These are phyloP conservation scores for Trematocara stigmaticum DNA, from an alignment of 2,113 vertebrate genomes.

Conservation along the genomic window DNA sequence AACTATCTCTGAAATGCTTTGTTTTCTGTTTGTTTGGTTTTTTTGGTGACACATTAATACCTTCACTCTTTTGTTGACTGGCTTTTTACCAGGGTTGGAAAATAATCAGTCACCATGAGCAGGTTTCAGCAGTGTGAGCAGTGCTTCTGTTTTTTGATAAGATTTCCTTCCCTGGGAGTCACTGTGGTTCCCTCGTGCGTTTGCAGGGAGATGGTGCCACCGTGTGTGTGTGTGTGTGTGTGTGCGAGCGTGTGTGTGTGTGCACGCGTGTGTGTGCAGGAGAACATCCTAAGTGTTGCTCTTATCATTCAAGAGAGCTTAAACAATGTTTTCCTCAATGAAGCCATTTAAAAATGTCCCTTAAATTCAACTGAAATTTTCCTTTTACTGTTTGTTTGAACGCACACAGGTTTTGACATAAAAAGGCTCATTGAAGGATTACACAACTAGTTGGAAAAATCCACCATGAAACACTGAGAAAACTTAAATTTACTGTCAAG, in stretches of 20 bases:
- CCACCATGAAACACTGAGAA: background rate
- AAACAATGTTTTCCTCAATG: slow-evolving; percentile 25
- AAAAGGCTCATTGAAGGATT: slow-evolving; percentile 18
- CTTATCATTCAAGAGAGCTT: background rate
- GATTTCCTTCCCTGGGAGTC: slow-evolving; percentile 14
- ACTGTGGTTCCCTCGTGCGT: background rate
- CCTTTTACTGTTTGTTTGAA: background rate
- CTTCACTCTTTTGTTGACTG: background rate
- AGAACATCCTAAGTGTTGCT: background rate
- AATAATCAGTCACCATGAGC: background rate
- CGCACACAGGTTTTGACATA: background rate
- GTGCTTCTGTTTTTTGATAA: background rate
- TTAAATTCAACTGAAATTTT: background rate
- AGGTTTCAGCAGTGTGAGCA: background rate
- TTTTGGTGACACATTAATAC: background rate
- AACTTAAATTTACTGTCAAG: background rate
- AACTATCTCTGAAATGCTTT: background rate
- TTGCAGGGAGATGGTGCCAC: slow-evolving; percentile 39
- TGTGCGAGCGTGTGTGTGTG: background rate
- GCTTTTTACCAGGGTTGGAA: slow-evolving; percentile 13
- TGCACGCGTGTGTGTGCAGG: background rate
- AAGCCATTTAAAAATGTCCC: background rate
- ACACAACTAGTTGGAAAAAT: slow-evolving; percentile 5
- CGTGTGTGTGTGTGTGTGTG: background rate
- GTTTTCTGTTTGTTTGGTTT: background rate